Evolutionary conservation across 2,888 invertebrate genomes (phyloP).

Genomic region (Phortica magna): DNA sequence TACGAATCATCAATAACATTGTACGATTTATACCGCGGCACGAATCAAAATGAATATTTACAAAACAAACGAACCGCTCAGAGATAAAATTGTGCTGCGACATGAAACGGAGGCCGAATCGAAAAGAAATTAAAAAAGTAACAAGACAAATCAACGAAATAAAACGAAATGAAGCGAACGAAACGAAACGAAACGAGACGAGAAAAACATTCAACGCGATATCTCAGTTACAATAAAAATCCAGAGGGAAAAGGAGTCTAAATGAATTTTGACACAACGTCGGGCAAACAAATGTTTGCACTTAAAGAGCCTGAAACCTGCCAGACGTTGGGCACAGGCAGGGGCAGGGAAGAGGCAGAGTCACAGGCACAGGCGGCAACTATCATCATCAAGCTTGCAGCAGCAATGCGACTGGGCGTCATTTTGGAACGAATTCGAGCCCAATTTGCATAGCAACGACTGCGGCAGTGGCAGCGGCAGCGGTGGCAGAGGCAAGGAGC

Average conservation of each 20-base stretch:
- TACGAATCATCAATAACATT: constrained; percentile 73
- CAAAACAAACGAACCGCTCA: constrained; percentile 55
- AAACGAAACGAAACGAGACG: background rate
- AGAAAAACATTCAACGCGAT: constrained; percentile 45
- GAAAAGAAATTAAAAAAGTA: constrained; percentile 49
- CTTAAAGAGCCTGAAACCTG: constrained; percentile 54
- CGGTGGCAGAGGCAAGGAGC: background rate
- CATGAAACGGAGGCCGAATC: constrained; percentile 49
- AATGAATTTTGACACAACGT: constrained; percentile 66
- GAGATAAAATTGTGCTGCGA: constrained; percentile 42
- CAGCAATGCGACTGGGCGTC: background rate
- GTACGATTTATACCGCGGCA: constrained; percentile 67
- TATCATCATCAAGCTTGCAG: background rate
- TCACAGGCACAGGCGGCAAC: background rate
- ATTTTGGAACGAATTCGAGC: background rate
- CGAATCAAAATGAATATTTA: constrained; percentile 72
- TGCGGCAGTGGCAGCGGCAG: background rate
- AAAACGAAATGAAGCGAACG: background rate
- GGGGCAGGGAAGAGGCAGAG: background rate
- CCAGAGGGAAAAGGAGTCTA: constrained; percentile 50
- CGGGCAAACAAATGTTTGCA: constrained; percentile 70
- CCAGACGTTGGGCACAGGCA: constrained; percentile 53
- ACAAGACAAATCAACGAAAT: constrained; percentile 48
- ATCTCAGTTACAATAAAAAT: constrained; percentile 47
- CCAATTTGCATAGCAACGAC: constrained; percentile 8